A percentile compares a stretch with the other conserved stretches of the same genome.
These are phyloP conservation scores for Limanda limanda DNA, from an alignment of 2,113 vertebrate species.

Conservation along the genomic window DNA sequence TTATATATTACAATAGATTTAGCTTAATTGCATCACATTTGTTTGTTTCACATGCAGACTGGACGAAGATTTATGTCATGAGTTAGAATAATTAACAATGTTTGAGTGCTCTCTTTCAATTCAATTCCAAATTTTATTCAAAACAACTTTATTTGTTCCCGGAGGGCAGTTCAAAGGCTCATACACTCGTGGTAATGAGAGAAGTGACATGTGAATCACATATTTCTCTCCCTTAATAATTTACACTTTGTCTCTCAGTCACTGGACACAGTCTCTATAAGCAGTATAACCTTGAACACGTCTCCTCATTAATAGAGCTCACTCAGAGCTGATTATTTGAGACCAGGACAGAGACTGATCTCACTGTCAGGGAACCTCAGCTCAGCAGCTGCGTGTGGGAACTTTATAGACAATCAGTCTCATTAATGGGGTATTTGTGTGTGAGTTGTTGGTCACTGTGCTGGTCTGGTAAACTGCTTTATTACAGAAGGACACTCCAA, in stretches of 20 bases:
- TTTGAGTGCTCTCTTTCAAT: slow-evolving; percentile 11
- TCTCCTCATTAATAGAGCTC: slow-evolving; percentile 68
- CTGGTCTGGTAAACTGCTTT: neutral
- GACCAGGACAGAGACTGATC: slow-evolving; percentile 73
- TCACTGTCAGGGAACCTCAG: slow-evolving; percentile 68
- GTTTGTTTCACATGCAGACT: too few species aligned
- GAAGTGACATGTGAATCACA: slow-evolving; percentile 44
- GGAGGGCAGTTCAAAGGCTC: too few species aligned
- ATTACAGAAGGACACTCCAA: too few species aligned
- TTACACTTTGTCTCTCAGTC: slow-evolving; percentile 48
- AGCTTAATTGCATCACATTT: too few species aligned
- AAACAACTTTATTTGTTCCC: too few species aligned
- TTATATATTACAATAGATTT: too few species aligned
- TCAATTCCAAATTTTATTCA: neutral
- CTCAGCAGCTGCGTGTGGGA: slow-evolving; percentile 41
- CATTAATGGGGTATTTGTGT: neutral
- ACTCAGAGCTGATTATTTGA: slow-evolving; percentile 65
- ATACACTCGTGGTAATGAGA: slow-evolving; percentile 21
- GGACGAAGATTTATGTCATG: neutral
- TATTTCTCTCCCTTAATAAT: slow-evolving; percentile 43
- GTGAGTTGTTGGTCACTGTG: neutral
- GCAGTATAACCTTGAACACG: slow-evolving; percentile 61
- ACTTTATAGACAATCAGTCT: neutral
- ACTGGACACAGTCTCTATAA: slow-evolving; percentile 40
- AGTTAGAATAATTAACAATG: slow-evolving; percentile 4